These are phyloP conservation scores for Hyperoplus lanceolatus DNA, from an alignment of 2,797 vertebrate genomes.

Conservation along the genomic window DNA sequence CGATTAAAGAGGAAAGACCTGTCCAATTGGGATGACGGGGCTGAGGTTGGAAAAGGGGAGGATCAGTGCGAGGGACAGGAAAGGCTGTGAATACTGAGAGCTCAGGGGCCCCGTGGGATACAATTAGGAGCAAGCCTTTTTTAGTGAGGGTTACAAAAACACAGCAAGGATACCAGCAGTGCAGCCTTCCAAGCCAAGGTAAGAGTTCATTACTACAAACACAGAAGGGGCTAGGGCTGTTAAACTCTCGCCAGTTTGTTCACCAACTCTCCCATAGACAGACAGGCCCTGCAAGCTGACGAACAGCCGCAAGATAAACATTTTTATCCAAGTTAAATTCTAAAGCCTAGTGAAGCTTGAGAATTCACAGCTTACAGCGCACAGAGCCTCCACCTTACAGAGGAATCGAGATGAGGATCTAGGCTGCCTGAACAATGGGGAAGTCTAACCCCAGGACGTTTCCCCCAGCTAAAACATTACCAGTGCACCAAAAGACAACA, in stretches of 20 bases:
- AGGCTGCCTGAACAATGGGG: conserved; percentile 44
- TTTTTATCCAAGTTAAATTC: conserved; percentile 68
- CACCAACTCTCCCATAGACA: conserved; percentile 24
- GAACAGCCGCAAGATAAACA: conserved; percentile 63
- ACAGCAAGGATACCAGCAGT: conserved; percentile 68
- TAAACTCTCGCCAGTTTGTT: conserved; percentile 64
- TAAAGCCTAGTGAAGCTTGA: conserved; percentile 61
- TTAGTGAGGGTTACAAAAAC: conserved; percentile 82
- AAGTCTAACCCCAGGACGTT: conserved; percentile 55
- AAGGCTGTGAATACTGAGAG: conserved; percentile 77
- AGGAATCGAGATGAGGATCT: conserved; percentile 53
- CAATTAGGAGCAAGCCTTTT: conserved; percentile 81
- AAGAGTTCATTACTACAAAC: conserved; percentile 76
- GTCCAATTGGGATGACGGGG: conserved; percentile 75
- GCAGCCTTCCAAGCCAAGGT: conserved; percentile 73
- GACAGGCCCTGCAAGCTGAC: conserved; percentile 47
- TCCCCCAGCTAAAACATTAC: conserved; percentile 28
- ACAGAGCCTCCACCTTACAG: conserved; percentile 41
- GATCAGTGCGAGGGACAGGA: conserved; percentile 77
- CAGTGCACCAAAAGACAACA: conserved; percentile 24
- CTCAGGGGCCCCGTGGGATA: conserved; percentile 74
- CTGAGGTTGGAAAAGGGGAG: conserved; percentile 66
- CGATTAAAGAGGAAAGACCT: conserved; percentile 83
- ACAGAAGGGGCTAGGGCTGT: conserved; percentile 56
- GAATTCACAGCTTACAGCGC: conserved; percentile 47